phyloP scores from a whole-genome alignment of 1,140 invertebrate species.

The Acyrthosiphon pisum region DNA sequence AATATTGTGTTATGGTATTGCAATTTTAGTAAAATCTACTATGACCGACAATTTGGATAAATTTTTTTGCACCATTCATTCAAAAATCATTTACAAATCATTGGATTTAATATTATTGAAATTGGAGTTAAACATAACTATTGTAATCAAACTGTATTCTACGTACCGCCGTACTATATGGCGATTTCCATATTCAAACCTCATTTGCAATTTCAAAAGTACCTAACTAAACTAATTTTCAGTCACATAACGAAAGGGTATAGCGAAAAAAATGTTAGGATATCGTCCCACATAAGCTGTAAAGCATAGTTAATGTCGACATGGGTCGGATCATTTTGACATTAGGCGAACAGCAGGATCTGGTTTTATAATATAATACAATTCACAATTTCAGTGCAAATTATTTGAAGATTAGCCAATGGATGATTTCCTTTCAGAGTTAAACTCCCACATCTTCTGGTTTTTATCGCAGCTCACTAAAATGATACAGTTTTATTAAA shows the following conservation, averaged over 20 bases:
- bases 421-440: not conserved
- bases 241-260: not conserved
- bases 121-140: not conserved
- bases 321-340: slow-evolving; percentile 47
- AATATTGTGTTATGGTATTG: not conserved
- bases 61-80: not conserved
- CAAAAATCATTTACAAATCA: not conserved
- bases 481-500: not conserved
- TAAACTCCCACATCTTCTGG: not conserved
- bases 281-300: not conserved
- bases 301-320: slow-evolving; percentile 9
- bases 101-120: not conserved
- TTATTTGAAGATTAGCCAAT: not conserved
- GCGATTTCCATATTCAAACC: slow-evolving; percentile 1
- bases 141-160: slow-evolving; percentile 5
- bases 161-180: not conserved
- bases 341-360: not conserved
- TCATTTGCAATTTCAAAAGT: slow-evolving; percentile 10
- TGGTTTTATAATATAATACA: not conserved
- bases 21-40: not conserved
- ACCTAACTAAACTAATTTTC: slow-evolving; percentile 13
- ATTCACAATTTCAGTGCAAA: not conserved
- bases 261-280: not conserved
- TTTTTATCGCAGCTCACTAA: not conserved
- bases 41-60: not conserved